Conservation (phyloP, 2,888 invertebrate species). For the Herminia tarsipennalis region DNA sequence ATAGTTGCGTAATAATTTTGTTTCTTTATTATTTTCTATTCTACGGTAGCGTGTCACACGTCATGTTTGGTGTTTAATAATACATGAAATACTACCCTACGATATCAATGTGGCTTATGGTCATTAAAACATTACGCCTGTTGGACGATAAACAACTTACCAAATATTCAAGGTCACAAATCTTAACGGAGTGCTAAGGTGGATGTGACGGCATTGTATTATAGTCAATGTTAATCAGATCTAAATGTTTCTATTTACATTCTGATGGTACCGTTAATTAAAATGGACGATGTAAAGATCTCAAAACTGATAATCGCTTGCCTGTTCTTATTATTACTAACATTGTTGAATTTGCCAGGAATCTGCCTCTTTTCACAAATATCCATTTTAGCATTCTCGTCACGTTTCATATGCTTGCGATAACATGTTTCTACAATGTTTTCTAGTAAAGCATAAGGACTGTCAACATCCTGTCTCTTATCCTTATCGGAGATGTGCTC, state of each 20-base stretch:
- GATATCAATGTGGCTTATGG: slow-evolving; percentile 43
- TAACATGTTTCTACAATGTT: slow-evolving; percentile 23
- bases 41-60: slow-evolving; percentile 61
- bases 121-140: slow-evolving; percentile 41
- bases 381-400: slow-evolving; percentile 19
- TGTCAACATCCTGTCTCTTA: slow-evolving; percentile 68
- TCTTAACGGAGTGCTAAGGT: slow-evolving; percentile 37
- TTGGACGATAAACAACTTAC: slow-evolving; percentile 47
- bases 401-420: slow-evolving; percentile 27
- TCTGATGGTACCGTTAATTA: slow-evolving; percentile 7
- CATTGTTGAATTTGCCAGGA: slow-evolving; percentile 27
- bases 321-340: slow-evolving; percentile 10
- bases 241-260: slow-evolving; percentile 27
- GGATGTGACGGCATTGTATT: too few relatives aligned
- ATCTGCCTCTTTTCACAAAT: slow-evolving; percentile 24
- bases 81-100: slow-evolving; percentile 32
- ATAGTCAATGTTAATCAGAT: slow-evolving; percentile 33
- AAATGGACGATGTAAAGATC: slow-evolving; percentile 7
- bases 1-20: slow-evolving; percentile 56
- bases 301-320: slow-evolving; percentile 7
- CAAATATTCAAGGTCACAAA: slow-evolving; percentile 41
- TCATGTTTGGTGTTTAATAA: slow-evolving; percentile 50
- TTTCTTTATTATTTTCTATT: slow-evolving; percentile 60
- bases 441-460: slow-evolving; percentile 26
- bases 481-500: slow-evolving; percentile 74